Evolutionary conservation across 2,113 vertebrate species (phyloP), one percentile per base, ranked within the genome.

Genomic region (Labeo rohita): DNA sequence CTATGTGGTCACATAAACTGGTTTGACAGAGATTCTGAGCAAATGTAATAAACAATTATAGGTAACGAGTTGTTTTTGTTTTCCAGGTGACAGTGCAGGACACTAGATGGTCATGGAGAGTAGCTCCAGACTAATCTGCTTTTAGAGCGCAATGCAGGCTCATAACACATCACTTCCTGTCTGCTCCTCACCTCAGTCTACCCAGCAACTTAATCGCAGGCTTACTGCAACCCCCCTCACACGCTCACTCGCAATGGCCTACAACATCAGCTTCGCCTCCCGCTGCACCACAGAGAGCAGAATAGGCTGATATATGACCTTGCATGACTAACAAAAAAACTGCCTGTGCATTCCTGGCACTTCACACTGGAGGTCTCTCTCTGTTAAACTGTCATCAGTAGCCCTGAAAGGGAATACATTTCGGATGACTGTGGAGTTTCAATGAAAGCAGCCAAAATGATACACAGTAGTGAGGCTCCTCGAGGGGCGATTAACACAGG

Each of bases 121-220:
- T 28, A 39, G 43, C 73, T 54, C 47, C 66, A 85, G 82, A 83
- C 84, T 90, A 90, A 90, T 89, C 90, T 76, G 78, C 59, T 88
- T 23, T 85, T 89, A 83, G 80, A 85, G 86, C 54, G 49, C 39
- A 52, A 39, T 47, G 66, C 50, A 56, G 28, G 59, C 66, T 59
- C 63, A 84, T 73, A 84, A 77, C 45, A 39, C 85, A 88, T 85
- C 78, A 87, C 86, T 87, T 87, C 86, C 86, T 87, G 61, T 61
- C 70, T 81, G 74, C 78, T 47, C 3, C 21, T 66, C 74, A 75
- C 68, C 74, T 85, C 49, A 28, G 36, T 80, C 74, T 75, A 85
- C 75, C 54, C 83, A 79, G 61, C 61, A 61, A 80, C 75, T 87
- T 88, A 88, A 88, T 86, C 80, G 56, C 43, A 84, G 63, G 86